Conservation (phyloP, 2,888 invertebrate species). For the Panorpa germanica region DNA sequence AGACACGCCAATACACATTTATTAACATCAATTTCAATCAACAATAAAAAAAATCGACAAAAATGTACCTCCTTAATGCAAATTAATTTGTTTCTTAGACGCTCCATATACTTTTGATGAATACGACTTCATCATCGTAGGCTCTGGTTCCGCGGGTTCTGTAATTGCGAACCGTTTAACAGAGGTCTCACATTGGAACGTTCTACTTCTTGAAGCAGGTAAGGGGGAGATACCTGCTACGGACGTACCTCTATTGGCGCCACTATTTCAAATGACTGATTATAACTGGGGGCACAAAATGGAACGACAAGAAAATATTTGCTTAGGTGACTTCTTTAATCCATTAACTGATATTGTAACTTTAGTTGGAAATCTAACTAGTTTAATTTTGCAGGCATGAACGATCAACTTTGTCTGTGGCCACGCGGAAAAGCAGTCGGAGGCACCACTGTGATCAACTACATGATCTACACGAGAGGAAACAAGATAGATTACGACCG, state of each 20-base stretch:
- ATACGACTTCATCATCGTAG: constrained; percentile 8
- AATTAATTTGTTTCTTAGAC: too few species aligned
- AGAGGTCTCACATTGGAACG: constrained; percentile 7
- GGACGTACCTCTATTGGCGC: constrained; percentile 33
- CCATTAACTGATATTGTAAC: neutral
- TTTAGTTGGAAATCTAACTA: neutral
- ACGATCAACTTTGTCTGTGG: constrained; percentile 24
- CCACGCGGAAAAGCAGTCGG: constrained; percentile 36
- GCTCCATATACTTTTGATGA: constrained; percentile 19
- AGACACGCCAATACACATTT: too few species aligned
- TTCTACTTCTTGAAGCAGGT: constrained; percentile 7
- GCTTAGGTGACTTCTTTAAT: constrained; percentile 20
- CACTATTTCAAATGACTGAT: constrained; percentile 30
- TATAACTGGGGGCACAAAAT: constrained; percentile 21
- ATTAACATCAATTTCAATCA: too few species aligned
- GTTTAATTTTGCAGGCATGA: constrained; percentile 14
- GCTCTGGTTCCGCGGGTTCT: constrained; percentile 9
- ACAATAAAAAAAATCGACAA: too few species aligned
- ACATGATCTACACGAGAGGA: constrained; percentile 38
- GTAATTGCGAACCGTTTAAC: constrained; percentile 8
- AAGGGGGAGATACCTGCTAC: constrained; percentile 16
- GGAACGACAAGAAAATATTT: constrained; percentile 23
- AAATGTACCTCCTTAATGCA: too few species aligned
- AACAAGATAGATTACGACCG: constrained; percentile 43
- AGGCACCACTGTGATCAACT: constrained; percentile 24